Evolutionary conservation across 37 sponge, comb jelly and placozoan genomes (phyloP).

Genomic region (Halisarca cf. caerulea): DNA sequence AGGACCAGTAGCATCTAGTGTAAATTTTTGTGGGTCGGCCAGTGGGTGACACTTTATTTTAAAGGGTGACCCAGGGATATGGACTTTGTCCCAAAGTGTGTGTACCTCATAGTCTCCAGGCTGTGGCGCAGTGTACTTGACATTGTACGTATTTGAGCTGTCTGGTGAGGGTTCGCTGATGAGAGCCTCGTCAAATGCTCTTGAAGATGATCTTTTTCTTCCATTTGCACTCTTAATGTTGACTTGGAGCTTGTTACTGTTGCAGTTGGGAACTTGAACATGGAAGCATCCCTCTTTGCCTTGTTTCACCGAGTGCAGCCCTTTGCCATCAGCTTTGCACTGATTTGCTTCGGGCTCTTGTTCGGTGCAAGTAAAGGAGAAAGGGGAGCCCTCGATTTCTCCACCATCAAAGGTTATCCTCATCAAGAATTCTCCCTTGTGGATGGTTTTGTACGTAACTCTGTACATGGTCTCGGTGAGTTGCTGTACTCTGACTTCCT

Average conservation of each 20-base stretch:
- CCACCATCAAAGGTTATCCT: background rate
- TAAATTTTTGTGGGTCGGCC: background rate
- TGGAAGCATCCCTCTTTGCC: background rate
- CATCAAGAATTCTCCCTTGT: background rate
- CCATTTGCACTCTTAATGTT: background rate
- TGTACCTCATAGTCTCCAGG: slow-evolving; percentile 2
- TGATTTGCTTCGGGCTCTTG: background rate
- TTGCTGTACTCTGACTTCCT: background rate
- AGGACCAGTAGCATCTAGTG: background rate
- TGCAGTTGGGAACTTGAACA: background rate
- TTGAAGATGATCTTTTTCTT: no score
- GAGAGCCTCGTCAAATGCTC: no score
- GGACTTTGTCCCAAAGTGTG: background rate
- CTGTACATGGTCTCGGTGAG: slow-evolving; percentile 3
- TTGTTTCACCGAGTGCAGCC: background rate
- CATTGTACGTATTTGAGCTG: background rate
- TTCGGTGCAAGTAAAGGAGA: background rate
- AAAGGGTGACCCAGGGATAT: slow-evolving; percentile 21
- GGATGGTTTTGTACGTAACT: background rate
- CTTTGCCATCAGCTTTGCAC: background rate
- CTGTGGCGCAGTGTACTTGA: background rate
- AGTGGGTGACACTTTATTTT: background rate
- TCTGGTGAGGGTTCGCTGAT: no score
- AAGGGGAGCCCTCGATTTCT: slow-evolving; percentile 22
- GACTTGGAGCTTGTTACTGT: background rate